These are phyloP conservation scores for Diorhabda elongata DNA, from an alignment of 1,140 invertebrate species.

Conservation along the genomic window DNA sequence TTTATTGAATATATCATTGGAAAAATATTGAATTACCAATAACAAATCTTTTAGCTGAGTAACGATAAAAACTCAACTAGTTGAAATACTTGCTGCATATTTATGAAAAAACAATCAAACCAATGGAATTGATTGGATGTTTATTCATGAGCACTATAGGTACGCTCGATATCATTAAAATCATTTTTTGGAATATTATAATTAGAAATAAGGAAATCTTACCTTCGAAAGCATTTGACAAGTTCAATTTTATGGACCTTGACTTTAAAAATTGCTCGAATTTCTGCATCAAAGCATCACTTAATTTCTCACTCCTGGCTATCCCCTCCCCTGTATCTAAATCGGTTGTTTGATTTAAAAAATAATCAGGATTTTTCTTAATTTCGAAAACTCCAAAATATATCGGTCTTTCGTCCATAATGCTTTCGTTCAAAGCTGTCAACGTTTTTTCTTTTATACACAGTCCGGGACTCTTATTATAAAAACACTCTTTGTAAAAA, in stretches of 20 bases:
- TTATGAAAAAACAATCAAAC: too few relatives aligned
- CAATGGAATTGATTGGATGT: too few relatives aligned
- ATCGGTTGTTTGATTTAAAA: slow-evolving; percentile 28
- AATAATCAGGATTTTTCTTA: slow-evolving; percentile 48
- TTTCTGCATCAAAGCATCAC: slow-evolving; percentile 40
- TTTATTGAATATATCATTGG: too few relatives aligned
- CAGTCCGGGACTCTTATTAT: slow-evolving; percentile 44
- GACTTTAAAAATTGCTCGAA: slow-evolving; percentile 43
- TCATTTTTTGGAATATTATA: too few relatives aligned
- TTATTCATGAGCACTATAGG: too few relatives aligned
- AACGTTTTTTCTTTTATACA: slow-evolving; percentile 55
- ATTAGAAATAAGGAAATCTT: neutral
- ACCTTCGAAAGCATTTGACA: slow-evolving; percentile 41
- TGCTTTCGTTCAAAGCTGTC: slow-evolving; percentile 53
- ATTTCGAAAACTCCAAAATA: slow-evolving; percentile 55
- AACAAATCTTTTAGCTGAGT: too few relatives aligned
- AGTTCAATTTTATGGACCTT: slow-evolving; percentile 39
- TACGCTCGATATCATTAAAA: too few relatives aligned
- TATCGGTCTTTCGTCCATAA: slow-evolving; percentile 55
- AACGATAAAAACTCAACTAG: too few relatives aligned
- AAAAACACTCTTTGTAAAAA: slow-evolving; percentile 46
- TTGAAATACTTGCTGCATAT: too few relatives aligned
- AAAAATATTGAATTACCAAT: too few relatives aligned
- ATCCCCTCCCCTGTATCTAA: slow-evolving; percentile 29
- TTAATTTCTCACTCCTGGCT: slow-evolving; percentile 35